A percentile compares a stretch with the other conserved stretches of the same genome.
These are phyloP conservation scores for Halocaridina rubra DNA, from an alignment of 2,888 invertebrate species.

Conservation along the genomic window DNA sequence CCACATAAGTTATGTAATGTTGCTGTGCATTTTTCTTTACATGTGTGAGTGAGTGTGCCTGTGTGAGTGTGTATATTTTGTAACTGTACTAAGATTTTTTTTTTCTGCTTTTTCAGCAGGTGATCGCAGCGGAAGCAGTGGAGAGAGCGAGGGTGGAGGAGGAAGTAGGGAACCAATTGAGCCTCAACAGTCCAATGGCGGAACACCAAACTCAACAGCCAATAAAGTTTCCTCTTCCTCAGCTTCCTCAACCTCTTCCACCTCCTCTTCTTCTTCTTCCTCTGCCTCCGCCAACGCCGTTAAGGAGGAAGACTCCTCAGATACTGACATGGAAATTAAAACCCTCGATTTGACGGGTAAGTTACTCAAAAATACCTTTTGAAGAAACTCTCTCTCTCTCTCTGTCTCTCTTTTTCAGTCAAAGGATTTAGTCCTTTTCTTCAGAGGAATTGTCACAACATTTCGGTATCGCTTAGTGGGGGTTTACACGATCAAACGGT, in stretches of 20 bases:
- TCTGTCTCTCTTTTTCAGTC: too few relatives aligned
- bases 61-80: too few relatives aligned
- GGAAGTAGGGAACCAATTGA: background rate
- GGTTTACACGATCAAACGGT: too few relatives aligned
- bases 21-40: too few relatives aligned
- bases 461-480: too few relatives aligned
- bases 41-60: too few relatives aligned
- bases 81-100: background rate
- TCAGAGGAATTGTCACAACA: too few relatives aligned
- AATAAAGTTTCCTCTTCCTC: background rate
- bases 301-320: constrained; percentile 69
- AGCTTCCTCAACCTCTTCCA: background rate
- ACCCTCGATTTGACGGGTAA: constrained; percentile 78
- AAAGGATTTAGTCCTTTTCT: too few relatives aligned
- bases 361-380: constrained; percentile 3
- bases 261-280: background rate
- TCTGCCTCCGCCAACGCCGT: background rate
- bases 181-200: background rate
- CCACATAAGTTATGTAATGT: too few relatives aligned
- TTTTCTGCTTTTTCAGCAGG: background rate
- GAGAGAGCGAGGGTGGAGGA: constrained; percentile 42
- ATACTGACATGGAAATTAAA: constrained; percentile 83
- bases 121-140: constrained; percentile 32
- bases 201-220: background rate
- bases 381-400: too few relatives aligned